Percentiles rank a stretch among this genome's conserved stretches.
Evolutionary conservation across 2,888 invertebrate species (phyloP).

Genomic region (Philereme transversata): DNA sequence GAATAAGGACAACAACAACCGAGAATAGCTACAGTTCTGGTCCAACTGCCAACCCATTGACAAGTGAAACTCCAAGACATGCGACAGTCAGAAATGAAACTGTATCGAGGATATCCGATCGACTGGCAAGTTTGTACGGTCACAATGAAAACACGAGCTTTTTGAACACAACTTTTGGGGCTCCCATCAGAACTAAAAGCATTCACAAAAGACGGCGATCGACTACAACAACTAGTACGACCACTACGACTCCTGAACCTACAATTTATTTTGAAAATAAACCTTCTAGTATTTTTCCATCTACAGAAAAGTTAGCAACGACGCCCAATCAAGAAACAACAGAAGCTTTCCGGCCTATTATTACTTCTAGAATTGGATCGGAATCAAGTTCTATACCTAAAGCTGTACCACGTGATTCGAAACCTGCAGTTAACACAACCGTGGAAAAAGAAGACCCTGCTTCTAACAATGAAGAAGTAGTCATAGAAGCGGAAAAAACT

Average conservation of each 20-base stretch:
- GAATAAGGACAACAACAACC: constrained; percentile 73
- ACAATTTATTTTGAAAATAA: constrained; percentile 31
- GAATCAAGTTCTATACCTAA: constrained; percentile 64
- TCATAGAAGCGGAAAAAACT: constrained; percentile 83
- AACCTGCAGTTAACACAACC: constrained; percentile 53
- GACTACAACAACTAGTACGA: constrained; percentile 73
- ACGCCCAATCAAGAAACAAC: constrained; percentile 46
- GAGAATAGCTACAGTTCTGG: constrained; percentile 55
- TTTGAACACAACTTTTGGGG: constrained; percentile 44
- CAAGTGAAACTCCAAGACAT: constrained; percentile 54
- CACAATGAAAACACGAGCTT: constrained; percentile 58
- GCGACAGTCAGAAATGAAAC: constrained; percentile 46
- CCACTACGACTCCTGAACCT: constrained; percentile 48
- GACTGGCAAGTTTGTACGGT: constrained; percentile 58
- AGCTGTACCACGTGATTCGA: constrained; percentile 48
- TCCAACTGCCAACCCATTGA: constrained; percentile 62
- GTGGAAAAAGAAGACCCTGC: constrained; percentile 47
- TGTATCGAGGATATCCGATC: constrained; percentile 59
- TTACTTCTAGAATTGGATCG: constrained; percentile 77
- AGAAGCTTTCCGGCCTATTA: constrained; percentile 56
- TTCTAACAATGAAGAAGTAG: constrained; percentile 78
- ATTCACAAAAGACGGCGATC: constrained; percentile 68
- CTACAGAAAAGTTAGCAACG: constrained; percentile 36
- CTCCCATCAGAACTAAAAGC: constrained; percentile 58
- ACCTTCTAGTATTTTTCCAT: constrained; percentile 14